phyloP scores from a whole-genome alignment of 2,888 invertebrate genomes.

The Melanostoma scalare region DNA sequence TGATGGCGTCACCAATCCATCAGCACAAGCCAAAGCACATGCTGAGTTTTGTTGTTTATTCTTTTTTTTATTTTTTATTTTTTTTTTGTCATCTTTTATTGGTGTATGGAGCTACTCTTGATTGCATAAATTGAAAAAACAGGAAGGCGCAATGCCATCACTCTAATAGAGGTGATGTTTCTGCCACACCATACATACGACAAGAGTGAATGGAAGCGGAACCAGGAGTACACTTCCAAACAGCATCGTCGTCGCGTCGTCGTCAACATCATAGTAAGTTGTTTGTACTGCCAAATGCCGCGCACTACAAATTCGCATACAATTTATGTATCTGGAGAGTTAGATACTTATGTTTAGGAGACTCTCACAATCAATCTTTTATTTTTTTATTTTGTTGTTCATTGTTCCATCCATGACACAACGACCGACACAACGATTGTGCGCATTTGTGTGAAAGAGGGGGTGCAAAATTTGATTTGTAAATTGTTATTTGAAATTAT shows the following conservation, averaged over 20 bases:
- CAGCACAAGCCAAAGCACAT: constrained; percentile 26
- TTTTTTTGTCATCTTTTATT: constrained; percentile 21
- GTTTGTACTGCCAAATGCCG: constrained; percentile 15
- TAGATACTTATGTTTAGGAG: not conserved
- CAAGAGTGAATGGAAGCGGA: constrained; percentile 21
- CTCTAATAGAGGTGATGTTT: constrained; percentile 40
- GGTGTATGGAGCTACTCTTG: constrained; percentile 41
- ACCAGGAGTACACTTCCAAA: constrained; percentile 6
- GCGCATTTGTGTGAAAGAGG: too few species aligned
- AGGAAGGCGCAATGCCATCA: constrained; percentile 57
- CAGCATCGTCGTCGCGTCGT: not conserved
- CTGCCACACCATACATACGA: constrained; percentile 22
- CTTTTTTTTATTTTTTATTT: constrained; percentile 24
- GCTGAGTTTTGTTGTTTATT: constrained; percentile 38
- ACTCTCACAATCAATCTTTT: not conserved
- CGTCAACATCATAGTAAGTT: not conserved
- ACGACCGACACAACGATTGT: too few species aligned
- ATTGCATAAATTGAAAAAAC: constrained; percentile 66
- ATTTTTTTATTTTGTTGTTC: too few species aligned
- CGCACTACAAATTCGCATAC: constrained; percentile 29
- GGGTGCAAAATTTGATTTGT: too few species aligned
- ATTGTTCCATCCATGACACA: too few species aligned
- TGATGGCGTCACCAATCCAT: constrained; percentile 50
- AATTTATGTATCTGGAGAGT: constrained; percentile 3
- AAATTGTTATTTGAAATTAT: too few species aligned